Evolutionary conservation across 1,140 invertebrate genomes (phyloP).

Genomic region (Antheraea mylitta): DNA sequence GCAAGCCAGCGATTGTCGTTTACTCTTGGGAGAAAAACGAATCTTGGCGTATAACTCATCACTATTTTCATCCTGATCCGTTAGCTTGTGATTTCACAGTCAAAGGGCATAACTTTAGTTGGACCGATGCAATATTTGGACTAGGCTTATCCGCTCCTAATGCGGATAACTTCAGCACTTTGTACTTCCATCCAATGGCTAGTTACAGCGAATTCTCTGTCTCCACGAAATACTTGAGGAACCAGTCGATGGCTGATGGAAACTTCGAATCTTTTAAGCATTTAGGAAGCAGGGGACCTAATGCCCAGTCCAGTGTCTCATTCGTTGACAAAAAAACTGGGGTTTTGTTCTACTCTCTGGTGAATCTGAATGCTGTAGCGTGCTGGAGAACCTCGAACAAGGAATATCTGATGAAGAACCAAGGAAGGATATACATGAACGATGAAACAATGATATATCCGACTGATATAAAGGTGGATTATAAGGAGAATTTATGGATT

Average conservation of each 20-base stretch:
- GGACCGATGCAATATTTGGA: slow-evolving; percentile 88
- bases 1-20: slow-evolving; percentile 82
- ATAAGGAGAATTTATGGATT: slow-evolving; percentile 85
- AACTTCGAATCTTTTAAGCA: slow-evolving; percentile 83
- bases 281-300: slow-evolving; percentile 84
- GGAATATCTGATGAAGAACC: slow-evolving; percentile 82
- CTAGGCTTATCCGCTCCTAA: slow-evolving; percentile 82
- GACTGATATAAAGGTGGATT: slow-evolving; percentile 88
- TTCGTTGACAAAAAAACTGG: slow-evolving; percentile 85
- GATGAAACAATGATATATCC: slow-evolving; percentile 87
- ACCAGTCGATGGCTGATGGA: slow-evolving; percentile 74
- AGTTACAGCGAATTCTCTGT: slow-evolving; percentile 87
- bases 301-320: slow-evolving; percentile 86
- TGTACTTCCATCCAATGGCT: slow-evolving; percentile 89
- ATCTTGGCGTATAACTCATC: slow-evolving; percentile 85
- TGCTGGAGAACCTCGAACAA: slow-evolving; percentile 87
- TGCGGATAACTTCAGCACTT: slow-evolving; percentile 82
- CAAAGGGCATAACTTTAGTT: slow-evolving; percentile 85
- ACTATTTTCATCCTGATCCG: slow-evolving; percentile 86
- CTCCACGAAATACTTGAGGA: slow-evolving; percentile 82
- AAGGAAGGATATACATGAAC: slow-evolving; percentile 85
- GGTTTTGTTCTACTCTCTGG: slow-evolving; percentile 87
- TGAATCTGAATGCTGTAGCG: slow-evolving; percentile 87
- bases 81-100: slow-evolving; percentile 85
- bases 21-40: slow-evolving; percentile 84